These are phyloP conservation scores for Helogale parvula DNA, from an alignment of 2,113 vertebrate genomes.

Conservation along the genomic window DNA sequence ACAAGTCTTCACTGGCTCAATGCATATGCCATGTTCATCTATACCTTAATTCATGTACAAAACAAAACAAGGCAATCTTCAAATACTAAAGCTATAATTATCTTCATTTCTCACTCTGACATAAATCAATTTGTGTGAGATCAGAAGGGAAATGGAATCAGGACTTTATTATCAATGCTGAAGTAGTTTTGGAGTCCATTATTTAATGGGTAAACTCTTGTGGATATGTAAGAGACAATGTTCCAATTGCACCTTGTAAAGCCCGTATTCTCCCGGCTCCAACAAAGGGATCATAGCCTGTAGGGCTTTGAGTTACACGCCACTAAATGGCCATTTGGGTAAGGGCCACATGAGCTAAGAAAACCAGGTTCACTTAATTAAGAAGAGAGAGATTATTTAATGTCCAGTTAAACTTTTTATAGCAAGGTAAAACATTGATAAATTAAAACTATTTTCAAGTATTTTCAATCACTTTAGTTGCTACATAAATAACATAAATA, in stretches of 20 bases:
- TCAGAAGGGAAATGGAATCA: neutral
- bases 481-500: neutral
- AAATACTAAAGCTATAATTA: neutral
- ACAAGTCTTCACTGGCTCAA: fast-evolving
- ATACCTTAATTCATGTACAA: neutral
- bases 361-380: neutral
- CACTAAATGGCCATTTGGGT: neutral
- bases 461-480: neutral
- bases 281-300: neutral
- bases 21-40: neutral
- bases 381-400: neutral
- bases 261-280: neutral
- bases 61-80: neutral
- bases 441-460: neutral
- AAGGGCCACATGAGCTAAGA: neutral
- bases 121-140: neutral
- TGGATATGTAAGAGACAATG: neutral
- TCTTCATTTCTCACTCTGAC: neutral
- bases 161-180: neutral
- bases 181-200: neutral
- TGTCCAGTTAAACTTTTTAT: neutral
- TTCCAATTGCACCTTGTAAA: neutral
- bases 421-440: neutral
- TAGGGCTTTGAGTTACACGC: neutral
- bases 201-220: neutral